Conservation (phyloP, 2,113 vertebrate species). For the Elachura formosa region DNA sequence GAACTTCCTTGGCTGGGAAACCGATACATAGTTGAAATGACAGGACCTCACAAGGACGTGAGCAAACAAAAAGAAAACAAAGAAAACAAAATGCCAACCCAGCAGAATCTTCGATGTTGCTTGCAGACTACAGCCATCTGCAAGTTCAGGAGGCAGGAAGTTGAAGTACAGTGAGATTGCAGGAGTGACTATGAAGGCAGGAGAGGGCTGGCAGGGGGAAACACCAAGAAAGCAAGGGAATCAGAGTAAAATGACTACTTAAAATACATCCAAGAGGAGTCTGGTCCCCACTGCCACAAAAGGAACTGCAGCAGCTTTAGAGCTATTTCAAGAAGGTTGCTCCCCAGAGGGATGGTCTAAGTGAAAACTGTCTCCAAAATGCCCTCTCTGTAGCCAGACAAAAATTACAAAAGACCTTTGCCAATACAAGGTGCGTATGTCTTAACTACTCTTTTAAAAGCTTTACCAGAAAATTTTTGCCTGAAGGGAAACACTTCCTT, state of each 20-base stretch:
- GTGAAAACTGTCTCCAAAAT: not conserved
- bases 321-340: not conserved
- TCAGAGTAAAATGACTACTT: not conserved
- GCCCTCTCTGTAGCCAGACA: not conserved
- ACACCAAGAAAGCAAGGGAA: not conserved
- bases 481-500: not conserved
- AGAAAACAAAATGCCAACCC: constrained; percentile 3
- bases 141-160: not conserved
- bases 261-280: constrained; percentile 18
- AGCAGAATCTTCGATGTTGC: not conserved
- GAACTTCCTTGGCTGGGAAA: constrained; percentile 43
- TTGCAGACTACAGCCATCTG: not conserved
- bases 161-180: not conserved
- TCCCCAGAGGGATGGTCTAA: not conserved
- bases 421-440: not conserved
- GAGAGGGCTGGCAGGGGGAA: not conserved
- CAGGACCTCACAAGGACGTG: constrained; percentile 33
- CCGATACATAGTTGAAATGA: constrained; percentile 60
- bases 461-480: not conserved
- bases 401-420: not conserved
- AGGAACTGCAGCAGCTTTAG: constrained; percentile 37
- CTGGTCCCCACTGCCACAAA: not conserved
- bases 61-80: not conserved
- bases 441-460: not conserved
- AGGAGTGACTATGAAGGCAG: not conserved